Evolutionary conservation across 2,888 invertebrate genomes (phyloP).

Genomic region (Pardosa pseudoannulata): DNA sequence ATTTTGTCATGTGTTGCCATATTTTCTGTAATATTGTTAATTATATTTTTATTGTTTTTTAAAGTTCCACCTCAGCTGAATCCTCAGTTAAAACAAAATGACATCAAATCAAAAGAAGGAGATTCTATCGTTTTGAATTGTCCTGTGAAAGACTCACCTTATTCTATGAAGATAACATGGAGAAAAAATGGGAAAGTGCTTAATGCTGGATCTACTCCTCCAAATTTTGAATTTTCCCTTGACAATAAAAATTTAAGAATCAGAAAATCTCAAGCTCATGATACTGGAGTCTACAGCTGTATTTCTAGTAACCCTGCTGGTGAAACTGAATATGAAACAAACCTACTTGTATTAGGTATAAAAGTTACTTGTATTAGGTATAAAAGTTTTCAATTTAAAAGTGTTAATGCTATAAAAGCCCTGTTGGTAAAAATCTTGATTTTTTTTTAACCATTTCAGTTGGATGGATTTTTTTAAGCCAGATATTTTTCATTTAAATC

Average conservation of each 20-base stretch:
- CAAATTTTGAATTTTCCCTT: constrained; percentile 52
- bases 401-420: no score
- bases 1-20: no score
- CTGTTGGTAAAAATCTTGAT: no score
- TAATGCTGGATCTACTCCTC: constrained; percentile 64
- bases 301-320: constrained; percentile 81
- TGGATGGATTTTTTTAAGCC: no score
- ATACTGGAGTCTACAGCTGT: constrained; percentile 80
- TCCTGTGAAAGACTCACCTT: constrained; percentile 43
- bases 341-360: constrained; percentile 71
- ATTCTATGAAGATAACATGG: constrained; percentile 81
- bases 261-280: constrained; percentile 75
- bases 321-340: constrained; percentile 76
- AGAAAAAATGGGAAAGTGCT: constrained; percentile 79
- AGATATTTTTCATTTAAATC: no score
- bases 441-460: no score
- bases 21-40: no score
- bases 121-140: constrained; percentile 44
- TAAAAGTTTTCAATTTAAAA: no score
- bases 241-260: constrained; percentile 53
- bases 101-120: constrained; percentile 49
- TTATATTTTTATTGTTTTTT: constrained; percentile 8
- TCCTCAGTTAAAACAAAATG: neutral
- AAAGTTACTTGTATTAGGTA: neutral
- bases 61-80: constrained; percentile 53